These are phyloP conservation scores for human DNA, from an alignment of 2,113 vertebrate genomes.

Conservation along the genomic window DNA sequence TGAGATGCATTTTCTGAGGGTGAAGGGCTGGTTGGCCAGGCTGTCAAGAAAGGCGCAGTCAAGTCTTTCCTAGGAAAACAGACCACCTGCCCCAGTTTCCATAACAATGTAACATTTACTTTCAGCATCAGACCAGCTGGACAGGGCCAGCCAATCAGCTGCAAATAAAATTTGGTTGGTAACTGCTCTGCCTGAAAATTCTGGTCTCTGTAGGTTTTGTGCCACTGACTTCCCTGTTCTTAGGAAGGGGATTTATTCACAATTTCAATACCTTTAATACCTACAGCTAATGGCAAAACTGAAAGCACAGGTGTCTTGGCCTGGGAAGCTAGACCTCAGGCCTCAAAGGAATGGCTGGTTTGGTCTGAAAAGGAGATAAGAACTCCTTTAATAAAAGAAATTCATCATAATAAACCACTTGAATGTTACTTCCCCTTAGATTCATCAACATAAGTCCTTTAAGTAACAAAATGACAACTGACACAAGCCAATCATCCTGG, in stretches of 20 bases:
- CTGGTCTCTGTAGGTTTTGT: slow-evolving; percentile 24
- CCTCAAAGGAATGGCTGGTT: neutral
- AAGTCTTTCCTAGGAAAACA: neutral
- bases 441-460: neutral
- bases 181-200: slow-evolving; percentile 26
- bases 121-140: neutral
- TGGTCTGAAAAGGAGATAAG: slow-evolving; percentile 11
- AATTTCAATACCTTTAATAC: neutral
- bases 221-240: neutral
- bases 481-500: neutral
- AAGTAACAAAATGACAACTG: slow-evolving; percentile 34
- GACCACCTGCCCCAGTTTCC: neutral
- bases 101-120: neutral
- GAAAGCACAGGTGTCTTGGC: neutral
- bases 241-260: neutral
- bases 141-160: neutral
- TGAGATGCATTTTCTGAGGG: neutral
- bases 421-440: neutral
- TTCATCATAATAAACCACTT: slow-evolving; percentile 15
- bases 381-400: slow-evolving; percentile 52
- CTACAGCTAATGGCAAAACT: neutral
- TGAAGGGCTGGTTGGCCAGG: neutral
- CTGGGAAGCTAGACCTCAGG: neutral
- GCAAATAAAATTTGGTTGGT: neutral
- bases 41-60: neutral